These are phyloP conservation scores for Drosophila ambigua DNA, from an alignment of 1,140 invertebrate genomes.

Conservation along the genomic window DNA sequence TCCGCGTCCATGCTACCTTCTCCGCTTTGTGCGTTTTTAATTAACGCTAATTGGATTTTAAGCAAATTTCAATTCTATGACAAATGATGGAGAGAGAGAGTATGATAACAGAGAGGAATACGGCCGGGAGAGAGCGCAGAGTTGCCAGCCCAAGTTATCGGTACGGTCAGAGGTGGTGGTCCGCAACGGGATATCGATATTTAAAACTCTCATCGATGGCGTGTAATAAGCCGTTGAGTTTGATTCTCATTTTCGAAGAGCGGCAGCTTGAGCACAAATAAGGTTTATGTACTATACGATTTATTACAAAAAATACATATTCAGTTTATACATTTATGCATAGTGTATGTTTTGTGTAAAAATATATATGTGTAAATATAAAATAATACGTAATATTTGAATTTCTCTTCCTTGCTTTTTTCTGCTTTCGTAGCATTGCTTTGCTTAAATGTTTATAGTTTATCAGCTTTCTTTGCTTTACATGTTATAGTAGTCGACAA, in stretches of 20 bases:
- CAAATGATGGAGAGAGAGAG: too few species aligned
- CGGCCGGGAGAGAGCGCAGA: too few species aligned
- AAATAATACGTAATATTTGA: slow-evolving; percentile 72
- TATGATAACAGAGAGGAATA: too few species aligned
- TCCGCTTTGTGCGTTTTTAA: slow-evolving; percentile 7
- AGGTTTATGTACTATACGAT: slow-evolving; percentile 2
- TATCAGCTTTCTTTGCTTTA: slow-evolving; percentile 50
- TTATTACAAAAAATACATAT: slow-evolving; percentile 77
- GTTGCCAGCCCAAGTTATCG: too few species aligned
- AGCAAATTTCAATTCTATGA: too few species aligned
- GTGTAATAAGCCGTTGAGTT: too few species aligned
- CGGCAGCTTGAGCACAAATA: too few species aligned
- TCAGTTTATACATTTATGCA: slow-evolving; percentile 63
- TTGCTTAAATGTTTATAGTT: slow-evolving; percentile 49
- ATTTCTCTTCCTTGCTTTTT: slow-evolving; percentile 41
- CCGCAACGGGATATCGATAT: too few species aligned
- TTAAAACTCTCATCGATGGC: too few species aligned
- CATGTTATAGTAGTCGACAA: slow-evolving; percentile 82
- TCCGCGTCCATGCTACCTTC: slow-evolving; percentile 69
- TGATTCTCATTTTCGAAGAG: too few species aligned
- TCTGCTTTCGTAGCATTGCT: slow-evolving; percentile 45
- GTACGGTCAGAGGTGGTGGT: too few species aligned
- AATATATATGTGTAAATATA: slow-evolving; percentile 71
- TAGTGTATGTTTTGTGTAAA: slow-evolving; percentile 72
- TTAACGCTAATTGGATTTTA: slow-evolving; percentile 17